Evolutionary conservation across 2,888 invertebrate species (phyloP).

Genomic region (Cantharis rufa): DNA sequence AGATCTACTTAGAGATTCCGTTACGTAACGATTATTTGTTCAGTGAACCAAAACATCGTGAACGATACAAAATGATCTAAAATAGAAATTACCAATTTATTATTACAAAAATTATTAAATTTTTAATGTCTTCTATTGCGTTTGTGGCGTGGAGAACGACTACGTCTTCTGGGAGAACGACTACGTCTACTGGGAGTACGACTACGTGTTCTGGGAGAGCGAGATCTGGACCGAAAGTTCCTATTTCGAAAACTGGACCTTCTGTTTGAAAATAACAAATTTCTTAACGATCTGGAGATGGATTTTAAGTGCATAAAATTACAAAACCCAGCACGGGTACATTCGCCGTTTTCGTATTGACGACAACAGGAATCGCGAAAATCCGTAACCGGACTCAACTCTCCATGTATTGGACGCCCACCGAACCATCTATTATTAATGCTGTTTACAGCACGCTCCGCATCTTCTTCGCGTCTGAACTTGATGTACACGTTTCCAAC

Average conservation of each 20-base stretch:
- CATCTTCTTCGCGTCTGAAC: slow-evolving; percentile 97
- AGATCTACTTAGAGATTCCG: neutral
- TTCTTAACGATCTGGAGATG: slow-evolving; percentile 90
- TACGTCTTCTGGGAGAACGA: slow-evolving; percentile 59
- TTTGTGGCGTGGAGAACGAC: slow-evolving; percentile 54
- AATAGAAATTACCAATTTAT: no score
- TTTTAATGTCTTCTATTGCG: slow-evolving; percentile 58
- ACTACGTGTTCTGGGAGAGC: slow-evolving; percentile 59
- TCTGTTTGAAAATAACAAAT: slow-evolving; percentile 76
- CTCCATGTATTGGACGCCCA: slow-evolving; percentile 96
- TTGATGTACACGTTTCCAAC: slow-evolving; percentile 99
- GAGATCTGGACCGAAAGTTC: slow-evolving; percentile 61
- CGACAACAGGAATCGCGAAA: slow-evolving; percentile 99
- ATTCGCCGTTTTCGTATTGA: slow-evolving; percentile 99
- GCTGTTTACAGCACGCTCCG: slow-evolving; percentile 95
- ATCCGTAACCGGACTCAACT: slow-evolving; percentile 98
- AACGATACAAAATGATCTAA: neutral
- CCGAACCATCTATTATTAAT: slow-evolving; percentile 99
- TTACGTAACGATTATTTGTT: neutral
- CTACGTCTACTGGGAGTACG: no score
- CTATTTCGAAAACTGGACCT: slow-evolving; percentile 53
- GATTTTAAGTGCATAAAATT: slow-evolving; percentile 99
- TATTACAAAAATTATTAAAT: no score
- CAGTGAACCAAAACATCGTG: neutral
- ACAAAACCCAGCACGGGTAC: slow-evolving; percentile 97